Base-by-base conservation (phyloP, 2,113 vertebrate genomes). In the Geococcyx californianus region DNA sequence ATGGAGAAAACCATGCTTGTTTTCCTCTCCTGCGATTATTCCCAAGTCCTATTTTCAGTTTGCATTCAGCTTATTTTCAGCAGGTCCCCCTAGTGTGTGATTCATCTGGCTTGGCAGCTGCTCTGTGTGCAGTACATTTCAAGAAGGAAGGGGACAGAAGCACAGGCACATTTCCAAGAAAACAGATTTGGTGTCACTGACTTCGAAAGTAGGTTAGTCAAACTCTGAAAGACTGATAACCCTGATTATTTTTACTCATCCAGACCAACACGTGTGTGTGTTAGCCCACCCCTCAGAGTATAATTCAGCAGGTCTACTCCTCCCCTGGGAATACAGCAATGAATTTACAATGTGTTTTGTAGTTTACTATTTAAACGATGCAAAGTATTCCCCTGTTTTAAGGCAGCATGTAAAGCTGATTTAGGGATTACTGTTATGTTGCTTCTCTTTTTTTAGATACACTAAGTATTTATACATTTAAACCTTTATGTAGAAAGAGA, bases 101-200 rank as follows among this genome's bases (percentile, higher is more conserved):
- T 89, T 96, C 77, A 78, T 93, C 86, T 85, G 80, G 49, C 74
- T 92, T 94, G 92, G 92, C 94, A 94, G 89, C 73, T 79, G 67
- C 74, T 89, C 62, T 76, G 26, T 54, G 62, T 42, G 20, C 47
- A 82, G 73, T 79, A 87, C 28, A 55, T 79, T 89, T 96, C 80
- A 87, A 90, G 88, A 97, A 79, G 80, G 81, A 93, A 91, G 33
- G 36, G 89, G 90, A 76, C 72, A 90, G 90, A 96, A 94, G 62
- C 40, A 74, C 51, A 93, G 95, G 77, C 94, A 54, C 15, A 54
- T 93, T 94, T 96, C 95, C 92, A 96, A 95, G 94, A 97, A 93
- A 95, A 77, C 54, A 92, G 84, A 94, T 94, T 92, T 79, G 58
- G 73, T 95, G 81, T 87, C 90, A 85, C 86, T 93, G 84, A 94